A percentile compares a stretch with the other conserved stretches of the same genome.
phyloP scores from a whole-genome alignment of 2,888 invertebrate genomes.

The Perizoma affinitatum region DNA sequence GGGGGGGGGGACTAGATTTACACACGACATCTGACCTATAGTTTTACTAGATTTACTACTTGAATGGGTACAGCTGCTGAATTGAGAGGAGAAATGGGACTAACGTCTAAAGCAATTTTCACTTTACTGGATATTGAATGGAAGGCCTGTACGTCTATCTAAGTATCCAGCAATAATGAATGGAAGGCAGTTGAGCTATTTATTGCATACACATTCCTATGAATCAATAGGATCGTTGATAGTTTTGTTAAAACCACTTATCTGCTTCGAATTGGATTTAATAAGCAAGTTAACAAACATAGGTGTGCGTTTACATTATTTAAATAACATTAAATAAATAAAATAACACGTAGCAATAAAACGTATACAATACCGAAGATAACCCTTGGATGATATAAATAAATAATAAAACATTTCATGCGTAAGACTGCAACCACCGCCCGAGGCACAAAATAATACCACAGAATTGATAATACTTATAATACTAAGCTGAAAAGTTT shows the following conservation, averaged over 20 bases:
- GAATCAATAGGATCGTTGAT: neutral
- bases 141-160: slow-evolving; percentile 12
- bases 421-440: slow-evolving; percentile 35
- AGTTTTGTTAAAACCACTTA: slow-evolving; percentile 1
- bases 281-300: too few species aligned
- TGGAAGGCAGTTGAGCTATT: slow-evolving; percentile 4
- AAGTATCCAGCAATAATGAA: slow-evolving; percentile 9
- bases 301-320: too few species aligned
- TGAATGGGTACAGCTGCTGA: slow-evolving; percentile 30
- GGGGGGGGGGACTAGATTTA: slow-evolving; percentile 47
- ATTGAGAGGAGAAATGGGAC: slow-evolving; percentile 27
- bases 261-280: neutral
- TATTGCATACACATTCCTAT: neutral
- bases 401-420: slow-evolving; percentile 30
- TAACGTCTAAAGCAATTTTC: slow-evolving; percentile 24
- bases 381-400: slow-evolving; percentile 29
- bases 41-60: slow-evolving; percentile 30
- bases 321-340: slow-evolving; percentile 4
- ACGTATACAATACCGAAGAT: slow-evolving; percentile 31
- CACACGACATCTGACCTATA: slow-evolving; percentile 41
- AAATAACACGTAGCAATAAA: slow-evolving; percentile 32
- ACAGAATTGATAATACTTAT: slow-evolving; percentile 16
- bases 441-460: slow-evolving; percentile 24
- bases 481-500: slow-evolving; percentile 2
- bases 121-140: slow-evolving; percentile 21